Base-by-base conservation (phyloP, 2,888 invertebrate species). In the Creontiades dilutus region DNA sequence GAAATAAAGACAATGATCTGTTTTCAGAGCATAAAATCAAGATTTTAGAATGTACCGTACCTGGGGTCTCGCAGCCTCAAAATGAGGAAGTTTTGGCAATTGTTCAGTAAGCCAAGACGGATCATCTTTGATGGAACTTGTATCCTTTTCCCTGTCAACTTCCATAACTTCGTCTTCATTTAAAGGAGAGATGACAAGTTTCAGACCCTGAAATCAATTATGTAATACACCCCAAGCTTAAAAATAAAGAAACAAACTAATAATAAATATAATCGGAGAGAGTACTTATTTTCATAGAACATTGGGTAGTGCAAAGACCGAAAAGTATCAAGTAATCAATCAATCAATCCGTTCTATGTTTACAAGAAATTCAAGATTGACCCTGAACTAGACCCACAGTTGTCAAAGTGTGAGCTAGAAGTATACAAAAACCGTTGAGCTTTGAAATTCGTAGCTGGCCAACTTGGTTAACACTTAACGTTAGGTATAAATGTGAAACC, bases 41-140 rank as follows among this genome's bases (percentile, higher is more conserved):
- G 76, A 5, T 76, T 76, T 16, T 2, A 16, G 11, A 52, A 28
- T 16, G 27, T 76, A 52, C 23, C 47, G n/a, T 16, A 96, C 95
- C 91, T 96, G 95, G n/a, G 94, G 94, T 48, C 96, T 95, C 14
- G 97, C 95, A 3, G 95, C 94, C 16, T 94, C 93, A 94, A 99
- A 98, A 93, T 98, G 97, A 0, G 96, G 96, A 91, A 98, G 95
- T 52, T 95, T 94, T 76, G 97, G 96, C 89, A 97, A 94, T 90
- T 95, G 95, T 46, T 94, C 94, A 0, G 95, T 93, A 47, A 96
- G 93, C 96, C 96, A 96, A 16, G 93, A 92, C 87, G 92, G 93
- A 93, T 90, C 93, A 84, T 91, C 92, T 19, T 93, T 93, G 37
- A 86, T 48, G 52, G 55, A 28, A 61, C 93, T 93, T 13, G 93